Conservation (phyloP, 2,113 vertebrate genomes). For the Phoxinus phoxinus region DNA sequence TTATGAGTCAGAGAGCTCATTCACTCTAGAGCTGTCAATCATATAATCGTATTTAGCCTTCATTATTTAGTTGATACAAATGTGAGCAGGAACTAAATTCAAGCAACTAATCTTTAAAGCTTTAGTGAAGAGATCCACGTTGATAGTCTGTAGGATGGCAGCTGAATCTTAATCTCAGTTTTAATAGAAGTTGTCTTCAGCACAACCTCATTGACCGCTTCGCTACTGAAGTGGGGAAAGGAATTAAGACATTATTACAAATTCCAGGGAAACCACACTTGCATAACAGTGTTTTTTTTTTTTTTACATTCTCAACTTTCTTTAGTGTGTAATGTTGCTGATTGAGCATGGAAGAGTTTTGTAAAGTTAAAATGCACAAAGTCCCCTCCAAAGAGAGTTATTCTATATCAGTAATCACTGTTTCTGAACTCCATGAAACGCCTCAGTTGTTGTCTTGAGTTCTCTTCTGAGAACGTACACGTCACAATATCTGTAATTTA, state of each 20-base stretch:
- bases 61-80: background rate
- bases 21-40: too few relatives aligned
- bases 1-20: too few relatives aligned
- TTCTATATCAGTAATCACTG: too few relatives aligned
- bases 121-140: background rate
- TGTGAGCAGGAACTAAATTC: background rate
- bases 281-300: background rate
- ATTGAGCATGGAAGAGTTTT: too few relatives aligned
- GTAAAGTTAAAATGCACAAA: too few relatives aligned
- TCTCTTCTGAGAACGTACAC: too few relatives aligned
- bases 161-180: conserved; percentile 12
- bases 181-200: background rate
- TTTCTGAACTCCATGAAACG: too few relatives aligned
- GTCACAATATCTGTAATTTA: too few relatives aligned
- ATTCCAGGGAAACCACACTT: background rate
- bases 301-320: too few relatives aligned
- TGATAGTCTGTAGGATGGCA: background rate
- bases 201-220: background rate
- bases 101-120: background rate
- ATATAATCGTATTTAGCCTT: background rate
- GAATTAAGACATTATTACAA: conserved; percentile 2
- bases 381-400: too few relatives aligned
- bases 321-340: too few relatives aligned
- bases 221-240: background rate
- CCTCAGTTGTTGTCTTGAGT: too few relatives aligned